These are phyloP conservation scores for Polydrusus tereticollis DNA, from an alignment of 2,888 invertebrate genomes.

Conservation along the genomic window DNA sequence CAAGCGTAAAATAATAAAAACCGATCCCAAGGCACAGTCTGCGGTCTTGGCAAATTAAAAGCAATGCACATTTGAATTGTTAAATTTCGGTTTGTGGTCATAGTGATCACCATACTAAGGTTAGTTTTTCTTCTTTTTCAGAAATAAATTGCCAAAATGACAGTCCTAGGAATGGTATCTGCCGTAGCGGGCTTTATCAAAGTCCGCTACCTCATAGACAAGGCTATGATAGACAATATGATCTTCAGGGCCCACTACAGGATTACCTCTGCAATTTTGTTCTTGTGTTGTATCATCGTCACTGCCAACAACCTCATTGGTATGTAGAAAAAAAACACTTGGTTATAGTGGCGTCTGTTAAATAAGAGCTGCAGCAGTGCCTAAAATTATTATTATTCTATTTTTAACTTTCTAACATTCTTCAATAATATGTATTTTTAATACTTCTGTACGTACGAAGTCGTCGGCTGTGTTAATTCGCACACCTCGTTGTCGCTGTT, in stretches of 20 bases:
- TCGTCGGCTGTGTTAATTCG: no score
- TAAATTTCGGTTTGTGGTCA: no score
- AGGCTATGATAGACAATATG: constrained; percentile 91
- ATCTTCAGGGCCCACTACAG: constrained; percentile 91
- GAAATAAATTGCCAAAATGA: constrained; percentile 71
- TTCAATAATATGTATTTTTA: no score
- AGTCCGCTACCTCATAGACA: constrained; percentile 89
- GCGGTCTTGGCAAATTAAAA: background rate
- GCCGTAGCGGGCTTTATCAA: constrained; percentile 92
- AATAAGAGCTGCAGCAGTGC: no score
- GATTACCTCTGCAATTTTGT: constrained; percentile 87
- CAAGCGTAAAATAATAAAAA: background rate
- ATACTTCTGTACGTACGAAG: no score
- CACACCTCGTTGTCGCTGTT: no score
- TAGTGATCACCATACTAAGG: background rate
- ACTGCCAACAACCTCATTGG: constrained; percentile 92
- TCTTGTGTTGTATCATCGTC: constrained; percentile 88
- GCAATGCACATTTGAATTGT: no score
- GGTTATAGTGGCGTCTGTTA: background rate
- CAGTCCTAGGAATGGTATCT: constrained; percentile 86
- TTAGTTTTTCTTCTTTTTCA: constrained; percentile 45
- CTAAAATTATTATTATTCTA: no score
- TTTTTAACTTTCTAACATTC: no score
- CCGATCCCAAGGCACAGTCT: background rate
- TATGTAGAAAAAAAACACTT: constrained; percentile 66